Evolutionary conservation across 2,797 vertebrate genomes (phyloP).

Genomic region (Semaprochilodus insignis): DNA sequence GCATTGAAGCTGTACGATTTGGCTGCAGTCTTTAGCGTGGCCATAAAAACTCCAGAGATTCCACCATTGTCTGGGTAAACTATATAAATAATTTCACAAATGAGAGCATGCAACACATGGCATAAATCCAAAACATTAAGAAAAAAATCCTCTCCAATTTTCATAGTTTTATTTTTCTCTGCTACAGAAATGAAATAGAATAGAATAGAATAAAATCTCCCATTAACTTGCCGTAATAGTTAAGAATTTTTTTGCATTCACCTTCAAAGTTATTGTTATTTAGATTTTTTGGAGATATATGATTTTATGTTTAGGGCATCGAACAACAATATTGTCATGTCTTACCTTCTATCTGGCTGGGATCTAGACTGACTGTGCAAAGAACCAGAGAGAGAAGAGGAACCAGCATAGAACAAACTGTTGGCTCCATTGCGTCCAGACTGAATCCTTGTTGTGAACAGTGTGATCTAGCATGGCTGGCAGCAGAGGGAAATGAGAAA

Average conservation of each 20-base stretch:
- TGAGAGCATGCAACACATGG: neutral
- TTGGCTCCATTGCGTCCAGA: conserved; percentile 59
- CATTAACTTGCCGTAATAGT: too few species aligned
- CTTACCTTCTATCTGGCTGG: conserved; percentile 64
- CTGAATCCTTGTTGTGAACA: conserved; percentile 16
- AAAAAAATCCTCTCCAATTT: neutral
- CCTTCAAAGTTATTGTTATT: too few species aligned
- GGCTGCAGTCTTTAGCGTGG: conserved; percentile 46
- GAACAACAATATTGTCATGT: neutral
- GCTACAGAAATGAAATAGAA: too few species aligned
- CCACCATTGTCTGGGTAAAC: conserved; percentile 46
- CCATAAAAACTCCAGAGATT: conserved; percentile 69
- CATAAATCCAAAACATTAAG: neutral
- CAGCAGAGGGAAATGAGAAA: conserved; percentile 63
- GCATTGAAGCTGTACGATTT: conserved; percentile 68
- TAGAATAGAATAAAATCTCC: too few species aligned
- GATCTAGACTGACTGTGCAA: conserved; percentile 43
- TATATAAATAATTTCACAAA: conserved; percentile 20
- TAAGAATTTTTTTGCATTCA: too few species aligned
- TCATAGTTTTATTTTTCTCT: too few species aligned
- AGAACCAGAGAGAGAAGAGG: conserved; percentile 33
- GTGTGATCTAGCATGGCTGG: neutral
- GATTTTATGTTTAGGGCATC: too few species aligned
- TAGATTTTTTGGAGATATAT: too few species aligned
- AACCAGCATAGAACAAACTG: neutral